Conservation (phyloP, 2,888 invertebrate species). For the Apamea epomidion region DNA sequence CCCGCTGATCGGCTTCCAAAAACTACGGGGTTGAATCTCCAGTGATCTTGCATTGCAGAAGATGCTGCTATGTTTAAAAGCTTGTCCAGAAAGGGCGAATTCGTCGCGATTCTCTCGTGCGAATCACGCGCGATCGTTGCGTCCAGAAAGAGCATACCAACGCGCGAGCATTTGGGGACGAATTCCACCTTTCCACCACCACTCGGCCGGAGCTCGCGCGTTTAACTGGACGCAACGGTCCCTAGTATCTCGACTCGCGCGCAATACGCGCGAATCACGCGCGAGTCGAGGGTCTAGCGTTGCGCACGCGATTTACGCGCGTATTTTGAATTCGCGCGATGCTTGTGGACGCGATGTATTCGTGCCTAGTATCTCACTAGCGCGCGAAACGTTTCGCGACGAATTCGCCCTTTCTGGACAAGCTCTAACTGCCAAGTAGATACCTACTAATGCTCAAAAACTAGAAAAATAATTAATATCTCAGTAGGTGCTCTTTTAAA, state of each 20-base stretch:
- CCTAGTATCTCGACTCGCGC: background rate
- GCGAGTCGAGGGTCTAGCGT: background rate
- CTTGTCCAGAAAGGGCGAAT: background rate
- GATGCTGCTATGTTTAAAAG: background rate
- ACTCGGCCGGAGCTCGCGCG: background rate
- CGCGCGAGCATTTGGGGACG: background rate
- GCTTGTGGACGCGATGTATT: background rate
- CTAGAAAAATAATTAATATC: background rate
- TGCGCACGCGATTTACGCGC: background rate
- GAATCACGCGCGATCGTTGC: background rate
- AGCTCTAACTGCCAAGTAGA: background rate
- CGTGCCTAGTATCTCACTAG: too few relatives aligned
- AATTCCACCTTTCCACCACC: too few relatives aligned
- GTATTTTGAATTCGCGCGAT: background rate
- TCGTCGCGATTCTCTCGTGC: too few relatives aligned
- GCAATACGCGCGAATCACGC: background rate
- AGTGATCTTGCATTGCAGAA: background rate
- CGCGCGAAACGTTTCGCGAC: too few relatives aligned
- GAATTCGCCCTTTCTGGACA: background rate
- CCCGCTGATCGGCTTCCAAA: background rate
- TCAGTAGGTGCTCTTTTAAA: constrained; percentile 32
- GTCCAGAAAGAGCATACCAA: background rate
- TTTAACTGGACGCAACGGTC: background rate
- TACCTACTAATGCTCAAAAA: constrained; percentile 10
- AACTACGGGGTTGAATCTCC: background rate